Evolutionary conservation across 2,113 vertebrate species (phyloP).

Genomic region (Mormoops blainvillei): DNA sequence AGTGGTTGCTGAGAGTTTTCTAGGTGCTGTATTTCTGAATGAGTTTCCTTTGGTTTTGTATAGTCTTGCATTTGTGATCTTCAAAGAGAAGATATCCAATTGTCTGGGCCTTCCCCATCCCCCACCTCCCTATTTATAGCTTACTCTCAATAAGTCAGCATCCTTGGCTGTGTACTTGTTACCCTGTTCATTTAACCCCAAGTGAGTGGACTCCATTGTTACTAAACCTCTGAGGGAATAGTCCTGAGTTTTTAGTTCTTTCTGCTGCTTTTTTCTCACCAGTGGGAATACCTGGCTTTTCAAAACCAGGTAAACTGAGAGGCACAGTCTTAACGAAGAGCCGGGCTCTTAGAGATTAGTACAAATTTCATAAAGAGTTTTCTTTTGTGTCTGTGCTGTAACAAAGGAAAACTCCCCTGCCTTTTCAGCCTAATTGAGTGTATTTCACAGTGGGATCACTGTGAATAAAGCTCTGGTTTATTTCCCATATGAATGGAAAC

Average conservation of each 20-base stretch:
- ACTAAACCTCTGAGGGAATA: not conserved
- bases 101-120: not conserved
- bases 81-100: not conserved
- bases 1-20: not conserved
- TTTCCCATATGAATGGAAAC: not conserved
- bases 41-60: not conserved
- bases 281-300: not conserved
- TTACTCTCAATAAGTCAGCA: not conserved
- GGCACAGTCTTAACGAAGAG: not conserved
- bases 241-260: not conserved
- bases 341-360: not conserved
- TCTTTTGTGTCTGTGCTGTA: not conserved
- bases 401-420: not conserved
- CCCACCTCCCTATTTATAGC: too few relatives aligned
- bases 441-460: not conserved
- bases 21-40: not conserved
- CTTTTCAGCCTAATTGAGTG: not conserved
- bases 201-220: not conserved
- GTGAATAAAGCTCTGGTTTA: not conserved
- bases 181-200: not conserved
- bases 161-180: not conserved
- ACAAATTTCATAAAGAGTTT: not conserved
- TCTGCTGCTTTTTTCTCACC: not conserved
- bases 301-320: slow-evolving; percentile 14
- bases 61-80: not conserved